These are phyloP conservation scores for Catocala nupta DNA, from an alignment of 2,888 invertebrate genomes.

Conservation along the genomic window DNA sequence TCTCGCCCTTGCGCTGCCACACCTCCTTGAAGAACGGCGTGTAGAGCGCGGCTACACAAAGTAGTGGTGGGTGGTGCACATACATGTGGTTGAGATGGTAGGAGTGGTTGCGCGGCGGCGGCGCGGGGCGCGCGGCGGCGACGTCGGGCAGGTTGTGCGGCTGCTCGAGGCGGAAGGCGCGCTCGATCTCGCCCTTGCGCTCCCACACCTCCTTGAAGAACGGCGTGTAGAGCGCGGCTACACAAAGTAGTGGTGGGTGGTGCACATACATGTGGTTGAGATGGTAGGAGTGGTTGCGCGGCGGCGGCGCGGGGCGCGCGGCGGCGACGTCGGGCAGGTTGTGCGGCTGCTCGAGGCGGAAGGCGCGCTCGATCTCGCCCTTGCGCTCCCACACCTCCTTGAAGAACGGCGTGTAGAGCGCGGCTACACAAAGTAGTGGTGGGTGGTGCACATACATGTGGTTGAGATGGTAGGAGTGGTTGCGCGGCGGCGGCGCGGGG, in stretches of 20 bases:
- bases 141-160: conserved; percentile 90
- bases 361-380: conserved; percentile 97
- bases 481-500: conserved; percentile 90
- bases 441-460: conserved; percentile 71
- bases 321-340: conserved; percentile 90
- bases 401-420: conserved; percentile 98
- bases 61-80: conserved; percentile 28
- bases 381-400: conserved; percentile 98
- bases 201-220: conserved; percentile 99
- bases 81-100: conserved; percentile 90
- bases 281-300: conserved; percentile 93
- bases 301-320: conserved; percentile 89
- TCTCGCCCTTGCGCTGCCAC: conserved; percentile 98
- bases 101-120: conserved; percentile 93
- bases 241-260: too few relatives aligned
- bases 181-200: conserved; percentile 97
- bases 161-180: conserved; percentile 92
- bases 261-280: conserved; percentile 86
- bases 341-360: conserved; percentile 90
- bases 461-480: conserved; percentile 93
- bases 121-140: conserved; percentile 87
- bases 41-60: conserved; percentile 93
- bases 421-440: conserved; percentile 85
- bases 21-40: conserved; percentile 98
- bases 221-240: conserved; percentile 97